Percentiles rank a stretch among this genome's conserved stretches.
Conservation (phyloP, 2,888 invertebrate genomes). For the Scaptodrosophila latifasciaeformis region DNA sequence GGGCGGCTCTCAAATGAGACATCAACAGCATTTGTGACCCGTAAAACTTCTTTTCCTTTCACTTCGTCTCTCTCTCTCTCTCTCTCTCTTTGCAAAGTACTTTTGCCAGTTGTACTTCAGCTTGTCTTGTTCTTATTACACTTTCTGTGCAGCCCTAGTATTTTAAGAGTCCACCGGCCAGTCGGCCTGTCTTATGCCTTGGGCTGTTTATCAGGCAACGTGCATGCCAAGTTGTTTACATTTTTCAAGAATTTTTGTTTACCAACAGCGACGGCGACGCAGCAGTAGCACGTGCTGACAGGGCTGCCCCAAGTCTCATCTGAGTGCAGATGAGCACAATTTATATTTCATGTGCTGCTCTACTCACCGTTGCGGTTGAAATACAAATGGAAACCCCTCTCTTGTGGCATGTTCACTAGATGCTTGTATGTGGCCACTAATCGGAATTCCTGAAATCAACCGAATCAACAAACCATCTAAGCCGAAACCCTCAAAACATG, state of each 20-base stretch:
- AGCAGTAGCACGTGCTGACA: slow-evolving; percentile 18
- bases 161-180: slow-evolving; percentile 22
- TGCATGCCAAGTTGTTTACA: slow-evolving; percentile 46
- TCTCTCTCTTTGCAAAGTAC: neutral
- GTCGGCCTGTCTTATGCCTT: no score
- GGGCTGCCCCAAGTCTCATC: neutral
- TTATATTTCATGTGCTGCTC: slow-evolving; percentile 1
- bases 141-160: neutral
- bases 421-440: no score
- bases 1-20: slow-evolving; percentile 46
- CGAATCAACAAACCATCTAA: no score
- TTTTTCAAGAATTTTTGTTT: slow-evolving; percentile 25
- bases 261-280: no score
- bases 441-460: slow-evolving; percentile 1
- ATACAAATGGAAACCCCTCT: no score
- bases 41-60: neutral
- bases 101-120: neutral
- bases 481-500: no score
- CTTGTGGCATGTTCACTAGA: no score
- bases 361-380: no score
- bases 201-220: slow-evolving; percentile 18
- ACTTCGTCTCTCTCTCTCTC: neutral
- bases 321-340: neutral
- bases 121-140: slow-evolving; percentile 1
- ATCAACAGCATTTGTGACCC: slow-evolving; percentile 37